phyloP scores from a whole-genome alignment of 2,113 vertebrate species.

The Candoia aspera region DNA sequence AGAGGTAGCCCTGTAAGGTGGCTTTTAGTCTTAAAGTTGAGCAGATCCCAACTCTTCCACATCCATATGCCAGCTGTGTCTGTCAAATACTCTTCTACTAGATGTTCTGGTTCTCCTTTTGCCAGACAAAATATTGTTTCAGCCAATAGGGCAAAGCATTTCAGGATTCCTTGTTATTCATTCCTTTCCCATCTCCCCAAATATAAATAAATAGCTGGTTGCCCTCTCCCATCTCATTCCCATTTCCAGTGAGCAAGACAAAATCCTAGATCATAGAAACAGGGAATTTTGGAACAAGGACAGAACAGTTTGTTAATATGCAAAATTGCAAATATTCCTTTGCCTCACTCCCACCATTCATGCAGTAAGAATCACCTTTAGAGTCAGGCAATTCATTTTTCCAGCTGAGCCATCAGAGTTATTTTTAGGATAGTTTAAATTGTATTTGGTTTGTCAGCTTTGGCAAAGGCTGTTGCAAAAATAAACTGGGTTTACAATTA shows the following conservation, averaged over 20 bases:
- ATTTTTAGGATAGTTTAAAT: conserved; percentile 52
- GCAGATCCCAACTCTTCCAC: neutral
- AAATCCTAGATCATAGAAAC: conserved; percentile 2
- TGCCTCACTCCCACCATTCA: too few species aligned
- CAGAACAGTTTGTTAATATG: accelerated
- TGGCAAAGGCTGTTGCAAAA: conserved; percentile 48
- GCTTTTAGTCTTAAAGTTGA: neutral
- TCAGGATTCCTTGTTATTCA: neutral
- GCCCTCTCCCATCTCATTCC: neutral
- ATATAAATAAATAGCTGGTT: neutral
- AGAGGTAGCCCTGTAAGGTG: neutral
- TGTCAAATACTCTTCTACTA: neutral
- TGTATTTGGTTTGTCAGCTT: conserved; percentile 43
- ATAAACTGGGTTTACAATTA: conserved; percentile 56
- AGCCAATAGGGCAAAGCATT: neutral
- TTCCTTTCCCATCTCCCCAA: neutral
- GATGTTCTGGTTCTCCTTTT: neutral
- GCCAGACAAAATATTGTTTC: neutral
- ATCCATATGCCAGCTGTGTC: neutral
- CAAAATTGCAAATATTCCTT: neutral
- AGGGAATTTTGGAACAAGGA: neutral
- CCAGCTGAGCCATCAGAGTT: neutral
- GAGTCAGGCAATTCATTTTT: conserved; percentile 20
- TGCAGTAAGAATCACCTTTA: neutral
- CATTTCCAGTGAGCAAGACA: neutral